Evolutionary conservation across 2,888 invertebrate species (phyloP).

Genomic region (Apamea epomidion): DNA sequence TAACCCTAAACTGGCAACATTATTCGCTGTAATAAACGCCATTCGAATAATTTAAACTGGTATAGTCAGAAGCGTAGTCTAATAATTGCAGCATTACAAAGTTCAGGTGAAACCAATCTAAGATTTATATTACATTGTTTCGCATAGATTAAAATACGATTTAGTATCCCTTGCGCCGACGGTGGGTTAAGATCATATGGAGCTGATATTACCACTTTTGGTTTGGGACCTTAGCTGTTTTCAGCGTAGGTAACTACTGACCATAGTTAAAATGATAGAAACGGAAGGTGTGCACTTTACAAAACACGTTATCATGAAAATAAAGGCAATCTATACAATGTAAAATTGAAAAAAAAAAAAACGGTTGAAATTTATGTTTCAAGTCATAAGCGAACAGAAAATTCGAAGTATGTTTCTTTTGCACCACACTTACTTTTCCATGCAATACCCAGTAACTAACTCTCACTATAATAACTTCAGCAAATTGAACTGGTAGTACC

Average conservation of each 20-base stretch:
- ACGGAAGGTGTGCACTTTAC: background rate
- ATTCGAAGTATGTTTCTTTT: conserved; percentile 11
- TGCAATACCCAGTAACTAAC: conserved; percentile 49
- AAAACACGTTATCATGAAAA: background rate
- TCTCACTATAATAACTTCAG: conserved; percentile 59
- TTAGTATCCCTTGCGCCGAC: conserved; percentile 68
- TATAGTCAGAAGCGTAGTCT: conserved; percentile 74
- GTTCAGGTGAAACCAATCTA: conserved; percentile 81
- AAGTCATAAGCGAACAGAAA: conserved; percentile 1
- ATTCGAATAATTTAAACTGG: conserved; percentile 52
- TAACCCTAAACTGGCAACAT: conserved; percentile 59
- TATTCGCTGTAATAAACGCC: conserved; percentile 58
- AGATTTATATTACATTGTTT: conserved; percentile 81
- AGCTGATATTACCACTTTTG: conserved; percentile 68
- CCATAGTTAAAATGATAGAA: conserved; percentile 11
- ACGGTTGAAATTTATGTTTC: background rate
- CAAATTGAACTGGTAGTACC: conserved; percentile 60
- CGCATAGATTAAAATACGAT: conserved; percentile 79
- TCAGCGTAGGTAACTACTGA: background rate
- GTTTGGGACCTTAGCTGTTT: conserved; percentile 14
- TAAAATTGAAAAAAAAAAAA: background rate
- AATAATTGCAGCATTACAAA: conserved; percentile 77
- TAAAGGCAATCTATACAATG: background rate
- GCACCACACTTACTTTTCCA: conserved; percentile 21
- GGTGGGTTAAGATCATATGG: conserved; percentile 60